These are phyloP conservation scores for Seriola aureovittata DNA, from an alignment of 2,113 vertebrate species.

Conservation along the genomic window DNA sequence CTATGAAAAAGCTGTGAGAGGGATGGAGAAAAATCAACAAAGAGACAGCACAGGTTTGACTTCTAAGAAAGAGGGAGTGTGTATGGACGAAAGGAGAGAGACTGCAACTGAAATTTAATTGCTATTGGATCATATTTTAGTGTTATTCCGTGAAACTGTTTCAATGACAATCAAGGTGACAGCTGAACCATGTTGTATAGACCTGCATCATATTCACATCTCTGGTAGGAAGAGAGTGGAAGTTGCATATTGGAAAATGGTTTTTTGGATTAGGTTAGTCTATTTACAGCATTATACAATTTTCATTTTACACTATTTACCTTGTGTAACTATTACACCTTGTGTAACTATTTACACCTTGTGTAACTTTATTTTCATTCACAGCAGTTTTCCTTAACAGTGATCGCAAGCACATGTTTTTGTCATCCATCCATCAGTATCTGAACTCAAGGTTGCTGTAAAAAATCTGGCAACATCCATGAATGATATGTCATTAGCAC, in stretches of 20 bases:
- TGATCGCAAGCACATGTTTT: background rate
- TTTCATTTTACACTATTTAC: background rate
- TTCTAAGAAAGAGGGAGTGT: too few species aligned
- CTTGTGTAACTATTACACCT: background rate
- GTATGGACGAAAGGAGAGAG: background rate
- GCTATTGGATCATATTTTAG: too few species aligned
- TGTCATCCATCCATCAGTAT: background rate
- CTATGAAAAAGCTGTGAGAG: background rate
- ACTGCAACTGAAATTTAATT: background rate
- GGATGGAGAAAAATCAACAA: background rate
- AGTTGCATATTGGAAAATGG: background rate
- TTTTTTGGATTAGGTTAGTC: background rate
- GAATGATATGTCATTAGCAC: background rate
- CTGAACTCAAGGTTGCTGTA: background rate
- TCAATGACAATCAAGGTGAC: background rate
- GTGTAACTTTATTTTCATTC: background rate
- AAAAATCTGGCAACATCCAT: conserved; percentile 1
- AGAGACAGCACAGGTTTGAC: background rate
- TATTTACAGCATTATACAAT: background rate
- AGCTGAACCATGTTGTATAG: background rate
- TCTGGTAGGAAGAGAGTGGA: background rate
- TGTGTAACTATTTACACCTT: background rate
- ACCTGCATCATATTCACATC: background rate
- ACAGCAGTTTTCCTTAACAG: background rate
- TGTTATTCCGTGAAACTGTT: background rate